A percentile compares a stretch with the other conserved stretches of the same genome.
Conservation (phyloP, 2,797 vertebrate species). For the Cichlasoma orientale region DNA sequence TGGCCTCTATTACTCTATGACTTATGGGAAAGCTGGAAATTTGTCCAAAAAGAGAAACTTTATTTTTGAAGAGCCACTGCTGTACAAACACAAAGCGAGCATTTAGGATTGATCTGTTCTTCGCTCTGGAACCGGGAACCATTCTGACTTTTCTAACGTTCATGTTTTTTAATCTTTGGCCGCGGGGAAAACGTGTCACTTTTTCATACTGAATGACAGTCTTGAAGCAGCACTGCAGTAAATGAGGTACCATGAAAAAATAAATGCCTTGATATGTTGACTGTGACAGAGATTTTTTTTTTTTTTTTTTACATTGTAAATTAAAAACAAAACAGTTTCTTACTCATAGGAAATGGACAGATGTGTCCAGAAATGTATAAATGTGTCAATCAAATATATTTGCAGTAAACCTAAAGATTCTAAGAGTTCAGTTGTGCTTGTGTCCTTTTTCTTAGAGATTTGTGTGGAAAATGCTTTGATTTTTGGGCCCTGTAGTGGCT, state of each 20-base stretch:
- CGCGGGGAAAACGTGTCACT: slow-evolving; percentile 19
- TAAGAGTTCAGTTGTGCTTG: slow-evolving; percentile 32
- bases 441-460: slow-evolving; percentile 2
- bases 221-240: slow-evolving; percentile 38
- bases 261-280: slow-evolving; percentile 36
- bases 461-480: neutral
- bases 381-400: slow-evolving; percentile 69
- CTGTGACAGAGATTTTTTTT: slow-evolving; percentile 26
- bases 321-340: slow-evolving; percentile 60
- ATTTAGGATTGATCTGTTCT: neutral
- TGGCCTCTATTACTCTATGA: neutral
- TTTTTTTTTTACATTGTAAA: slow-evolving; percentile 66
- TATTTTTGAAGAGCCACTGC: slow-evolving; percentile 30
- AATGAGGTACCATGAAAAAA: slow-evolving; percentile 48
- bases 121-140: slow-evolving; percentile 36
- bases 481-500: neutral
- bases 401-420: slow-evolving; percentile 69
- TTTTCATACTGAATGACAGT: slow-evolving; percentile 32
- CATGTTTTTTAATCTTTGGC: neutral
- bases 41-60: slow-evolving; percentile 17
- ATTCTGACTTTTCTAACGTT: neutral
- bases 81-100: slow-evolving; percentile 33
- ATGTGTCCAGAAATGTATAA: slow-evolving; percentile 56
- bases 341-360: slow-evolving; percentile 66
- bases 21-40: neutral